These are phyloP conservation scores for Astropecten irregularis DNA, from an alignment of 53 echinoderm and acorn worm species.

Conservation along the genomic window DNA sequence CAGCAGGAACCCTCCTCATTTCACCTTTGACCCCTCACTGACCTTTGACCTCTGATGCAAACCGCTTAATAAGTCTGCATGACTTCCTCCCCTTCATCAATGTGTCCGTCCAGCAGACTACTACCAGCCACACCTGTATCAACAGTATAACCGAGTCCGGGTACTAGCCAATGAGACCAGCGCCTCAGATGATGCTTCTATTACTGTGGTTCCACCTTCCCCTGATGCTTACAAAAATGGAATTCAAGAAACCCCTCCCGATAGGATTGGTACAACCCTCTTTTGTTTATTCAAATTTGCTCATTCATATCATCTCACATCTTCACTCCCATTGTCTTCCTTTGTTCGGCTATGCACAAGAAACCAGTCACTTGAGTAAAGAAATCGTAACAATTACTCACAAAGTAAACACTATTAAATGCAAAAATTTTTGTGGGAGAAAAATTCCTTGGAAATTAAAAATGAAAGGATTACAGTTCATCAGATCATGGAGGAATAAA, in stretches of 20 bases:
- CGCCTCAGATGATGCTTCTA: constrained; percentile 40
- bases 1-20: too few species aligned
- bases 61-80: too few species aligned
- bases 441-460: too few species aligned
- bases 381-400: too few species aligned
- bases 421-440: too few species aligned
- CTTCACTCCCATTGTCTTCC: background rate
- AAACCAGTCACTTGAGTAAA: too few species aligned
- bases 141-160: constrained; percentile 12
- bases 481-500: too few species aligned
- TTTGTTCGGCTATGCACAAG: background rate
- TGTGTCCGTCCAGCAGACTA: constrained; percentile 11
- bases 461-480: too few species aligned
- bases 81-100: background rate
- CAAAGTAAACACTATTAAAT: too few species aligned
- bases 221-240: constrained; percentile 63
- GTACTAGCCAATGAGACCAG: constrained; percentile 58
- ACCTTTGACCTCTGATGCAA: too few species aligned
- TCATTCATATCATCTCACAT: background rate
- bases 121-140: background rate
- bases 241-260: constrained; percentile 71
- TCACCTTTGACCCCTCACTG: too few species aligned
- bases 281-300: background rate
- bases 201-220: constrained; percentile 52
- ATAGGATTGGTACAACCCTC: constrained; percentile 14